A percentile compares a stretch with the other conserved stretches of the same genome.
These are phyloP conservation scores for Microcebus ravelobensis DNA, from an alignment of 2,113 vertebrate species.

Conservation along the genomic window DNA sequence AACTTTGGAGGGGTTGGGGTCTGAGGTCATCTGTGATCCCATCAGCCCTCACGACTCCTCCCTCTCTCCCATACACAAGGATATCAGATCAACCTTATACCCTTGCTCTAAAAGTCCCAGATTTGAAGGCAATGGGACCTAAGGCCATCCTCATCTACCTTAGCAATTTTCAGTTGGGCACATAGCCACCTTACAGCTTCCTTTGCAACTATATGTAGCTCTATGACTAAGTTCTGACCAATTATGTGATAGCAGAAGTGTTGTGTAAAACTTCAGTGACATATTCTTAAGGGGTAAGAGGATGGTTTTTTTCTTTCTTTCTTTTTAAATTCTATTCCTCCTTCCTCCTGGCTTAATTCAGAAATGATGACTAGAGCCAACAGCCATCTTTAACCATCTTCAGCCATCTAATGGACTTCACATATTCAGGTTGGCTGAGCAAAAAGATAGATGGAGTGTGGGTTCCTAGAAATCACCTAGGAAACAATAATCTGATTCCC, in stretches of 20 bases:
- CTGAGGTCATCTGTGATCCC: background rate
- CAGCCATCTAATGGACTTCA: too few relatives aligned
- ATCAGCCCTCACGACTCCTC: fast-evolving
- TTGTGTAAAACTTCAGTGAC: background rate
- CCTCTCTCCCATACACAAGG: background rate
- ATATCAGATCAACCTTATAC: background rate
- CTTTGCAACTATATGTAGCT: background rate
- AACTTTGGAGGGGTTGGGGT: background rate
- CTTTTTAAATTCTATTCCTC: background rate
- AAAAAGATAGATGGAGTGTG: background rate
- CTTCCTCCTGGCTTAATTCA: background rate
- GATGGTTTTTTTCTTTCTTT: background rate
- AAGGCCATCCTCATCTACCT: background rate
- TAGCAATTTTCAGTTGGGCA: background rate
- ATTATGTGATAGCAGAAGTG: background rate
- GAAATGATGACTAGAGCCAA: background rate
- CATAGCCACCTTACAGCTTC: background rate
- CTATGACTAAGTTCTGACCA: background rate
- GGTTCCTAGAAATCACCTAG: background rate
- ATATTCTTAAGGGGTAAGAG: background rate
- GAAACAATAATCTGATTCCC: background rate
- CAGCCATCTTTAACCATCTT: background rate
- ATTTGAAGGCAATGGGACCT: background rate
- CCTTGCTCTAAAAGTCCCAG: background rate
- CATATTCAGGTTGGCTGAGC: background rate